Evolutionary conservation across 2,888 invertebrate genomes (phyloP).

Genomic region (Apoda limacodes): DNA sequence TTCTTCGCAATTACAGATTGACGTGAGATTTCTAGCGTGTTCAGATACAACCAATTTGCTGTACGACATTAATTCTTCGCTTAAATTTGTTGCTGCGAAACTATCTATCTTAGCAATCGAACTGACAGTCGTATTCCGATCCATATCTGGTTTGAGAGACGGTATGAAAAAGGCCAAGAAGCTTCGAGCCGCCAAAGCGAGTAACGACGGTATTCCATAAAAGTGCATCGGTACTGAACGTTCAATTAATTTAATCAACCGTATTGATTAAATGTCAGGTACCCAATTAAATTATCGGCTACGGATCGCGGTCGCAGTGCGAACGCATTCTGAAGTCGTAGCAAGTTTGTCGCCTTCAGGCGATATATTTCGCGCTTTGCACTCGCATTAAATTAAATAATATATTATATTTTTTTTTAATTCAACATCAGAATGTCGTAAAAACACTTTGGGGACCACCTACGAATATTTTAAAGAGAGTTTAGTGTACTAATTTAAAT

Average conservation of each 20-base stretch:
- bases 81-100: too few species aligned
- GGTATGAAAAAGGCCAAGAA: conserved; percentile 22
- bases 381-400: too few species aligned
- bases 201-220: conserved; percentile 37
- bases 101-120: conserved; percentile 22
- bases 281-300: conserved; percentile 59
- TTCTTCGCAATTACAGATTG: too few species aligned
- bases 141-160: conserved; percentile 20
- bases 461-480: too few species aligned
- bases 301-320: conserved; percentile 34
- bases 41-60: too few species aligned
- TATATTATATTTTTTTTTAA: too few species aligned
- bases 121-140: conserved; percentile 19
- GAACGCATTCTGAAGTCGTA: conserved; percentile 29
- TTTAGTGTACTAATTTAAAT: too few species aligned
- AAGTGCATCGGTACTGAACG: conserved; percentile 46
- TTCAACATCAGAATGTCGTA: too few species aligned
- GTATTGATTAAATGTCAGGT: conserved; percentile 63
- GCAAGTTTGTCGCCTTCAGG: conserved; percentile 28
- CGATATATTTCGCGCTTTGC: conserved; percentile 39
- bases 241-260: conserved; percentile 60
- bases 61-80: too few species aligned
- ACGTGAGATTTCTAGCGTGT: too few species aligned
- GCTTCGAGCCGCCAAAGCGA: conserved; percentile 26
- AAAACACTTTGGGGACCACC: too few species aligned